Percentiles rank a stretch among this genome's conserved stretches.
phyloP scores from a whole-genome alignment of 2,888 invertebrate species.

The Prenolepis imparis region DNA sequence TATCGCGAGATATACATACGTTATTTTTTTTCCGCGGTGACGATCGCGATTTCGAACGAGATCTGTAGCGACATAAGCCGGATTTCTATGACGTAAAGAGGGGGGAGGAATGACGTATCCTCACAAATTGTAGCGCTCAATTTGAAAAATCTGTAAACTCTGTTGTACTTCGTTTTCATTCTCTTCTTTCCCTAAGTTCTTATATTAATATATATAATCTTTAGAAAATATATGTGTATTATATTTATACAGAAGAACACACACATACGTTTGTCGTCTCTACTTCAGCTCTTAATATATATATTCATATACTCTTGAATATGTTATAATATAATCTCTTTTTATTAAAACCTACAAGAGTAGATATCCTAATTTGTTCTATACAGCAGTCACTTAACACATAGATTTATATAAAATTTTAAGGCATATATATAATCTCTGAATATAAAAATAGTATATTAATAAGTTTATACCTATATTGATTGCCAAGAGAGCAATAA shows the following conservation, averaged over 20 bases:
- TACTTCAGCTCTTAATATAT: not conserved
- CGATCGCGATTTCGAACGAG: not conserved
- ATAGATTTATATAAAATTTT: slow-evolving; percentile 38
- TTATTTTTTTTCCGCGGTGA: slow-evolving; percentile 15
- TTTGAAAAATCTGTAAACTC: not conserved
- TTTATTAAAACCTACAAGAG: slow-evolving; percentile 58
- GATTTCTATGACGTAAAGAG: not conserved
- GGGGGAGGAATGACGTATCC: not conserved
- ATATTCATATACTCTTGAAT: not conserved
- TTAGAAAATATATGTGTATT: not conserved
- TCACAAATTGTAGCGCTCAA: not conserved
- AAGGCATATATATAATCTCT: slow-evolving; percentile 47
- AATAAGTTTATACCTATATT: slow-evolving; percentile 34
- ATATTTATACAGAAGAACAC: not conserved
- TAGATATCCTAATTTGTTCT: slow-evolving; percentile 47
- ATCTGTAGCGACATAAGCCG: not conserved
- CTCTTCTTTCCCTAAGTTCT: not conserved
- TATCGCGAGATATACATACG: slow-evolving; percentile 34
- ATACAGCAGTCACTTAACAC: slow-evolving; percentile 25
- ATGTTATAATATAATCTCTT: slow-evolving; percentile 3
- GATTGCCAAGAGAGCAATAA: slow-evolving; percentile 32
- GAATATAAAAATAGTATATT: slow-evolving; percentile 73
- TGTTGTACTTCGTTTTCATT: not conserved
- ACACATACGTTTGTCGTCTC: not conserved
- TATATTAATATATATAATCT: not conserved